Conservation (phyloP, 2,113 vertebrate genomes). For the Sturnus vulgaris region DNA sequence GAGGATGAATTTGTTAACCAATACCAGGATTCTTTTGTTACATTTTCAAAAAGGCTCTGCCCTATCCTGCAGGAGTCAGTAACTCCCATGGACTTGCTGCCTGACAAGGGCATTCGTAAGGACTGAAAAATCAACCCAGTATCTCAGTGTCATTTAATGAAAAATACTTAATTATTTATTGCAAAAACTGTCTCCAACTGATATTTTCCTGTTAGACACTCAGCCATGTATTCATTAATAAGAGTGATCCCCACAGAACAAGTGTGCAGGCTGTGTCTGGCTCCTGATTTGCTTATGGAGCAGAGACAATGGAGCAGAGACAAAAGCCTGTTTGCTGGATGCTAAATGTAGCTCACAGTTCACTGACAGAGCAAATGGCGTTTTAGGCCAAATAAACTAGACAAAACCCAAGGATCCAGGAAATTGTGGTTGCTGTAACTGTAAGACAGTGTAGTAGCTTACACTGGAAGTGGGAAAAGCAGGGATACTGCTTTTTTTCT, state of each 20-base stretch:
- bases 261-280: background rate
- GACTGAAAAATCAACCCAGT: background rate
- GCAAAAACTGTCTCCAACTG: background rate
- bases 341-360: background rate
- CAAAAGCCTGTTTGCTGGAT: background rate
- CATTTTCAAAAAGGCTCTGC: background rate
- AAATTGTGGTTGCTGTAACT: background rate
- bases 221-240: background rate
- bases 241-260: background rate
- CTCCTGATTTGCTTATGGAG: background rate
- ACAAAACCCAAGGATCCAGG: background rate
- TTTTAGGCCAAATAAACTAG: background rate
- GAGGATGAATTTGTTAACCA: background rate
- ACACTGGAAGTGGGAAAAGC: background rate
- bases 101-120: background rate
- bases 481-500: background rate
- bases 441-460: background rate
- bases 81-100: background rate
- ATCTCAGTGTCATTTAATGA: background rate
- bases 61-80: background rate
- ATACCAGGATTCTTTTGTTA: background rate
- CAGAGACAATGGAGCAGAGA: background rate
- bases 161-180: background rate
- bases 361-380: accelerated
- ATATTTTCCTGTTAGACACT: background rate